A percentile compares a stretch with the other conserved stretches of the same genome.
Evolutionary conservation across 1,140 invertebrate species (phyloP).

Genomic region (Trachelipus rathkii): DNA sequence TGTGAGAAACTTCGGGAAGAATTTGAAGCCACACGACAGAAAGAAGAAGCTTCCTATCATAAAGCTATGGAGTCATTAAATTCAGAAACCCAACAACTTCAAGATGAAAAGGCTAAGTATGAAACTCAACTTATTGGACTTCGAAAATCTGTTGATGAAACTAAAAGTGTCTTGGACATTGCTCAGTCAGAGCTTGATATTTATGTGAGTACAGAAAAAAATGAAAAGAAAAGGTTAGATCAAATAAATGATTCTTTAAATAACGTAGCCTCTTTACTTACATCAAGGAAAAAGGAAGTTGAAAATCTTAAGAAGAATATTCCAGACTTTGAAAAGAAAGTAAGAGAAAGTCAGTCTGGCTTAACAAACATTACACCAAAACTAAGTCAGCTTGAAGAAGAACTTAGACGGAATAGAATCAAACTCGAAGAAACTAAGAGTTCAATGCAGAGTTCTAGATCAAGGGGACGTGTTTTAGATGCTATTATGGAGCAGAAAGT

Average conservation of each 20-base stretch:
- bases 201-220: slow-evolving; percentile 69
- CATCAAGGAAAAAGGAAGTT: slow-evolving; percentile 24
- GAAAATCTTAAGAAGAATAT: slow-evolving; percentile 32
- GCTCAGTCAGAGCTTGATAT: slow-evolving; percentile 77
- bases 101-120: slow-evolving; percentile 52
- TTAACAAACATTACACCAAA: slow-evolving; percentile 29
- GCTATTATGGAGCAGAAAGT: slow-evolving; percentile 80
- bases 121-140: slow-evolving; percentile 47
- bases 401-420: slow-evolving; percentile 46
- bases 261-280: slow-evolving; percentile 46
- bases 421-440: slow-evolving; percentile 61
- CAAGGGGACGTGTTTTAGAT: slow-evolving; percentile 70
- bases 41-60: slow-evolving; percentile 57
- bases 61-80: slow-evolving; percentile 49
- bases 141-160: slow-evolving; percentile 65
- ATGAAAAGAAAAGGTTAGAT: slow-evolving; percentile 68
- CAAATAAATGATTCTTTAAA: slow-evolving; percentile 46
- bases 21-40: slow-evolving; percentile 50
- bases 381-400: slow-evolving; percentile 39
- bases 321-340: slow-evolving; percentile 39
- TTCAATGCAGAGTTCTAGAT: slow-evolving; percentile 65
- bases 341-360: slow-evolving; percentile 44
- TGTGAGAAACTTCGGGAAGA: slow-evolving; percentile 59
- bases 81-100: slow-evolving; percentile 51
- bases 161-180: slow-evolving; percentile 65